Conservation (phyloP, 2,888 invertebrate genomes). For the Scaptomyza caliginosa region DNA sequence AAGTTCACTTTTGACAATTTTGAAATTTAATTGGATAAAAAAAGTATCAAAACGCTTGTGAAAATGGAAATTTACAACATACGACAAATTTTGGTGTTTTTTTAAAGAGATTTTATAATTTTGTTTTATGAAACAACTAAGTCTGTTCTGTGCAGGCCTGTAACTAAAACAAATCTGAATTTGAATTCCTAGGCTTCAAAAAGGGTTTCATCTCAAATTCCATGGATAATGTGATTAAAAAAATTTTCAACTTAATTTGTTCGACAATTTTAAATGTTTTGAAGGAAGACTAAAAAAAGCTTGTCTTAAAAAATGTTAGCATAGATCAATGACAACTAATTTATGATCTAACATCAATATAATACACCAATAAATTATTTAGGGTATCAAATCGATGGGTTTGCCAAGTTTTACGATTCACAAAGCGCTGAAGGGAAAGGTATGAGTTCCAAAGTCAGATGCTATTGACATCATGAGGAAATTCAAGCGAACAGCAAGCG, state of each 20-base stretch:
- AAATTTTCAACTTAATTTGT: neutral
- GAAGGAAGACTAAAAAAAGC: too few species aligned
- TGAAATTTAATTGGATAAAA: neutral
- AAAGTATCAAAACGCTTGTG: neutral
- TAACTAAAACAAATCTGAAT: slow-evolving; percentile 36
- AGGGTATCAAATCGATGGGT: neutral
- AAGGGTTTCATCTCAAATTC: neutral
- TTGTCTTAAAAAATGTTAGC: too few species aligned
- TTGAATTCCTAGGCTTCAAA: neutral
- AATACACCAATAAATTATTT: neutral
- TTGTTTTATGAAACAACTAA: slow-evolving; percentile 8
- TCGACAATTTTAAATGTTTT: too few species aligned
- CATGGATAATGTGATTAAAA: slow-evolving; percentile 29
- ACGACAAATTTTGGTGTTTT: slow-evolving; percentile 26
- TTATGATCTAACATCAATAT: too few species aligned
- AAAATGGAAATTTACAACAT: slow-evolving; percentile 1
- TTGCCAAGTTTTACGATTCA: neutral
- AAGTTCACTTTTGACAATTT: slow-evolving; percentile 21
- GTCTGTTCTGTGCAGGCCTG: slow-evolving; percentile 30
- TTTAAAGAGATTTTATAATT: neutral
- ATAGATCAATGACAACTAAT: too few species aligned
- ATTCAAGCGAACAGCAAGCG: neutral
- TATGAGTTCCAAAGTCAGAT: neutral
- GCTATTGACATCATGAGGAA: slow-evolving; percentile 18
- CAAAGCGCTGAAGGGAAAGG: neutral